phyloP scores from a whole-genome alignment of 2,113 vertebrate species.

The Peromyscus californicus region DNA sequence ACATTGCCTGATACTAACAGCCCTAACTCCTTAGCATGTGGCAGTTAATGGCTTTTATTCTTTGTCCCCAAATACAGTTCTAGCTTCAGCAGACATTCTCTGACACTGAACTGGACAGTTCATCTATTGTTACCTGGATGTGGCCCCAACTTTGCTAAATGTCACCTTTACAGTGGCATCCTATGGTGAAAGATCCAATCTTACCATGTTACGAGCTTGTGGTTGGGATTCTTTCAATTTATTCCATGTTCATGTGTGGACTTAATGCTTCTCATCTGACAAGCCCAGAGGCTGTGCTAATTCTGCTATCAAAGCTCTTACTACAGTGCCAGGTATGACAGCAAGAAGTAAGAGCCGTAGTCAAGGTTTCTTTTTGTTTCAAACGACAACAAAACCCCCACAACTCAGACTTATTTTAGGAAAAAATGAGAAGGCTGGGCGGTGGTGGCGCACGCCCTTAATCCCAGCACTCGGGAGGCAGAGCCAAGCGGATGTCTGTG shows the following conservation, averaged over 20 bases:
- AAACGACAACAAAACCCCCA: neutral
- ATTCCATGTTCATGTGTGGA: neutral
- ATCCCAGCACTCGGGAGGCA: too few species aligned
- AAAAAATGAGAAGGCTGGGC: neutral
- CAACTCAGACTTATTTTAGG: neutral
- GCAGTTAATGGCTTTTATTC: neutral
- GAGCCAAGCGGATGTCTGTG: too few species aligned
- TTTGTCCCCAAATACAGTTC: neutral
- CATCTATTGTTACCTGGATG: neutral
- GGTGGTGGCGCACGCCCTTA: too few species aligned
- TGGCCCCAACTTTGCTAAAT: neutral
- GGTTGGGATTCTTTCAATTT: neutral
- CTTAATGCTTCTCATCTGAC: neutral
- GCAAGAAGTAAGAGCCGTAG: neutral
- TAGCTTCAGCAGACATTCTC: neutral
- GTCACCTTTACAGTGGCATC: neutral
- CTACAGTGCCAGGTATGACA: neutral
- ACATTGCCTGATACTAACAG: neutral
- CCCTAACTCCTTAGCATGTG: neutral
- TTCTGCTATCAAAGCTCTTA: neutral
- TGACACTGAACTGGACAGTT: neutral
- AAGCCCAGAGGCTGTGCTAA: neutral
- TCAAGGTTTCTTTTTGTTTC: constrained; percentile 22
- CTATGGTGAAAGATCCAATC: neutral
- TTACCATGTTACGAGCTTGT: neutral